Evolutionary conservation across 1,140 invertebrate species (phyloP).

Genomic region (Saccostrea glomerata): DNA sequence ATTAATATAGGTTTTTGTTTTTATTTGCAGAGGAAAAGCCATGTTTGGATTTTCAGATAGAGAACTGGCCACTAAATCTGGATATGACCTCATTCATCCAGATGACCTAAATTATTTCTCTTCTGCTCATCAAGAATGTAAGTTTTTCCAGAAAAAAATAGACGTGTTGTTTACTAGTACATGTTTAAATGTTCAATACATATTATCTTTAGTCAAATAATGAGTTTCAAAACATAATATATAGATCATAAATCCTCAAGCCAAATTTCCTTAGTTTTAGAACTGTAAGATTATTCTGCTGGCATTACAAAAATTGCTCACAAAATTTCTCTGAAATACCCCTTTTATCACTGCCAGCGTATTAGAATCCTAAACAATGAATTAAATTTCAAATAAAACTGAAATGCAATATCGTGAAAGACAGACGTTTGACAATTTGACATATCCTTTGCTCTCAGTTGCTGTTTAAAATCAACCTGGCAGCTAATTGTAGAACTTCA

Average conservation of each 20-base stretch:
- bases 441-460: conserved; percentile 26
- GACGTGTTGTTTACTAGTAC: neutral
- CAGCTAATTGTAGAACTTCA: neutral
- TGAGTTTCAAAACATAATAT: neutral
- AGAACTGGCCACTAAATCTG: conserved; percentile 94
- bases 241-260: too few relatives aligned
- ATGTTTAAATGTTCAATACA: neutral
- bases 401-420: neutral
- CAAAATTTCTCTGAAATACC: neutral
- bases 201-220: neutral
- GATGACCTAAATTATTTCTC: conserved; percentile 98
- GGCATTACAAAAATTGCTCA: too few relatives aligned
- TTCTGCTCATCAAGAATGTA: conserved; percentile 99
- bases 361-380: neutral
- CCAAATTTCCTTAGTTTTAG: too few relatives aligned
- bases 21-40: conserved; percentile 91
- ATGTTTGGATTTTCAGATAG: conserved; percentile 95
- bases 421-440: neutral
- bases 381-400: neutral
- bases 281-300: too few relatives aligned
- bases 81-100: conserved; percentile 98
- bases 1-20: conserved; percentile 24
- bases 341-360: neutral
- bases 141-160: conserved; percentile 80
- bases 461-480: conserved; percentile 16